Evolutionary conservation across 2,888 invertebrate species (phyloP).

Genomic region (Allolobophora icterica): DNA sequence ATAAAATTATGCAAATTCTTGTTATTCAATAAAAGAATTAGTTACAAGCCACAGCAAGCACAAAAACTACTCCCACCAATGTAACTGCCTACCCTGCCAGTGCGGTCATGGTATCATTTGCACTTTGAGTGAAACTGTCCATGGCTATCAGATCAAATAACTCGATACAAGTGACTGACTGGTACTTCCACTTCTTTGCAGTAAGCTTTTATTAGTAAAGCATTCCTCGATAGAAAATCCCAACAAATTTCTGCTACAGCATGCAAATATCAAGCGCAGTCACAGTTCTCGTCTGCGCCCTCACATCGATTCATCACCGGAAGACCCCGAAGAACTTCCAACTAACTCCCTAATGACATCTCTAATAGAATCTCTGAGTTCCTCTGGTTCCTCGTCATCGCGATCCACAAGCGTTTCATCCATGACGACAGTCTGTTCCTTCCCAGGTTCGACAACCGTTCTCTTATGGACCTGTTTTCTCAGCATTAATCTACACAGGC

Average conservation of each 20-base stretch:
- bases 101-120: not conserved
- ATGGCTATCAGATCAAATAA: not conserved
- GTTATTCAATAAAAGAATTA: not conserved
- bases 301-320: slow-evolving; percentile 13
- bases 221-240: not conserved
- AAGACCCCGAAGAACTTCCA: slow-evolving; percentile 18
- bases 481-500: slow-evolving; percentile 46
- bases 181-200: not conserved
- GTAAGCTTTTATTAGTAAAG: not conserved
- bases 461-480: slow-evolving; percentile 62
- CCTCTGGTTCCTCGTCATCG: slow-evolving; percentile 70
- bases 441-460: slow-evolving; percentile 59
- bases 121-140: not conserved
- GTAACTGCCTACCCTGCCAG: not conserved
- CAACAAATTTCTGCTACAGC: not conserved
- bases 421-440: slow-evolving; percentile 67
- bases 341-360: slow-evolving; percentile 20
- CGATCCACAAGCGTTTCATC: slow-evolving; percentile 73
- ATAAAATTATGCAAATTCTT: not conserved
- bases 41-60: slow-evolving; percentile 2
- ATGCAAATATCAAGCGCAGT: not conserved
- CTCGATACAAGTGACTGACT: not conserved
- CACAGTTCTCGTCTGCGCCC: not conserved
- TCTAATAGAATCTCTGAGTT: slow-evolving; percentile 47
- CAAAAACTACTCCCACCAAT: not conserved